Conservation (phyloP, 37 sponge, comb jelly and placozoan genomes). For the Ephydatia muelleri region DNA sequence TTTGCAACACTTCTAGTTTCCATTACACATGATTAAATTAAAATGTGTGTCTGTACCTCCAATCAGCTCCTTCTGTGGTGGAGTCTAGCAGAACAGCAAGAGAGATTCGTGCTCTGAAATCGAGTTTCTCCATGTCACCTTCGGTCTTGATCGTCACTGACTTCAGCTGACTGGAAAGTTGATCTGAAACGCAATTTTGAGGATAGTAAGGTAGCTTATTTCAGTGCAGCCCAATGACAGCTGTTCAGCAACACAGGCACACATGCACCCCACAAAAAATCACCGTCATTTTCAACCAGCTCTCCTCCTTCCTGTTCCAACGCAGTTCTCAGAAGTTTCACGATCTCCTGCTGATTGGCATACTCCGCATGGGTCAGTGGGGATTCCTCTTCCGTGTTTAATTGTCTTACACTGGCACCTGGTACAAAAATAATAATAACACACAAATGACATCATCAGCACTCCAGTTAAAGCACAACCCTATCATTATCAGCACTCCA, state of each 20-base stretch:
- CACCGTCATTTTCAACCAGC: conserved; percentile 9
- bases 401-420: conserved; percentile 46
- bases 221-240: too few species aligned
- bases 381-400: conserved; percentile 73
- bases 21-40: not conserved
- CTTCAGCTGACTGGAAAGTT: conserved; percentile 34
- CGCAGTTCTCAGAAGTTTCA: conserved; percentile 38
- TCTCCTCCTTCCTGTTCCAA: conserved; percentile 17
- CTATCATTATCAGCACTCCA: too few species aligned
- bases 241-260: conserved; percentile 11
- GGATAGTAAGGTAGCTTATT: too few species aligned
- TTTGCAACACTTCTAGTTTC: not conserved
- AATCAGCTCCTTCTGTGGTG: conserved; percentile 29
- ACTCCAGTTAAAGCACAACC: too few species aligned
- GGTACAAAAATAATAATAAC: not conserved
- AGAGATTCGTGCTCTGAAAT: conserved; percentile 40
- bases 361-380: conserved; percentile 60
- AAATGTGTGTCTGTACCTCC: conserved; percentile 21
- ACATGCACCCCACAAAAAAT: not conserved
- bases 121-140: conserved; percentile 47
- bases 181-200: too few species aligned
- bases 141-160: conserved; percentile 53
- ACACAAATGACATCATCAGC: not conserved
- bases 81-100: conserved; percentile 69
- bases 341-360: conserved; percentile 50